A percentile compares a stretch with the other conserved stretches of the same genome.
phyloP scores from a whole-genome alignment of 2,113 vertebrate genomes.

The Spea multiplicata region DNA sequence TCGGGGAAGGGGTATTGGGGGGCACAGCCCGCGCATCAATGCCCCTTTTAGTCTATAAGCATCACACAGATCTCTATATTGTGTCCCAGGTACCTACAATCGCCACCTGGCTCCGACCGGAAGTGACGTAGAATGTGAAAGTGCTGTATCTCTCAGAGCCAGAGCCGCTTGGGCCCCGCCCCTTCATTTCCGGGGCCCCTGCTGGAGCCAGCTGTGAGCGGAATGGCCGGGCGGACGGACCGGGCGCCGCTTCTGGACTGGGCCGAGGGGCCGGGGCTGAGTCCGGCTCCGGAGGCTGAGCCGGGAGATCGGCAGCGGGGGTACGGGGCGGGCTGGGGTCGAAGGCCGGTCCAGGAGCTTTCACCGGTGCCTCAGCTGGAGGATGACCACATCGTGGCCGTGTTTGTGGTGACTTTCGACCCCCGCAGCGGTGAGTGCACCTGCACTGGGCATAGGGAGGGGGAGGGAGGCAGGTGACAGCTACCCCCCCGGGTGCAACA shows the following conservation, averaged over 20 bases:
- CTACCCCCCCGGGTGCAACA: not conserved
- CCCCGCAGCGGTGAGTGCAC: constrained; percentile 82
- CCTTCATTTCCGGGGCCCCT: constrained; percentile 41
- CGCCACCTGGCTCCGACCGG: not conserved
- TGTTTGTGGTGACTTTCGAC: constrained; percentile 94
- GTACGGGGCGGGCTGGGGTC: constrained; percentile 54
- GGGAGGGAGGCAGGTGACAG: not conserved
- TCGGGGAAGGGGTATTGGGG: too few relatives aligned
- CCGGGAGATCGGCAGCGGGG: constrained; percentile 57
- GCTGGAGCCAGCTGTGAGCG: constrained; percentile 16
- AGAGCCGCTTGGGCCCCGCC: constrained; percentile 28
- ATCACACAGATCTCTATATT: not conserved
- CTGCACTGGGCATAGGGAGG: not conserved
- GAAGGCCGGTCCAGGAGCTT: constrained; percentile 58
- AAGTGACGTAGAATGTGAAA: constrained; percentile 25
- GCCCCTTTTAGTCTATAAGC: not conserved
- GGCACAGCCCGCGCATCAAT: too few relatives aligned
- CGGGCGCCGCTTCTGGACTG: constrained; percentile 87
- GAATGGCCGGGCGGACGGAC: constrained; percentile 86
- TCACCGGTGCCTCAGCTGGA: constrained; percentile 52
- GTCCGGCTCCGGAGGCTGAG: constrained; percentile 53
- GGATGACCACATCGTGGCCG: constrained; percentile 89
- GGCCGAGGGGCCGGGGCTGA: constrained; percentile 82
- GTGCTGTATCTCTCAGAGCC: constrained; percentile 14
- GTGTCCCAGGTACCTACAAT: not conserved